A percentile compares a stretch with the other conserved stretches of the same genome.
phyloP scores from a whole-genome alignment of 2,888 invertebrate genomes.

The Drymonia ruficornis region DNA sequence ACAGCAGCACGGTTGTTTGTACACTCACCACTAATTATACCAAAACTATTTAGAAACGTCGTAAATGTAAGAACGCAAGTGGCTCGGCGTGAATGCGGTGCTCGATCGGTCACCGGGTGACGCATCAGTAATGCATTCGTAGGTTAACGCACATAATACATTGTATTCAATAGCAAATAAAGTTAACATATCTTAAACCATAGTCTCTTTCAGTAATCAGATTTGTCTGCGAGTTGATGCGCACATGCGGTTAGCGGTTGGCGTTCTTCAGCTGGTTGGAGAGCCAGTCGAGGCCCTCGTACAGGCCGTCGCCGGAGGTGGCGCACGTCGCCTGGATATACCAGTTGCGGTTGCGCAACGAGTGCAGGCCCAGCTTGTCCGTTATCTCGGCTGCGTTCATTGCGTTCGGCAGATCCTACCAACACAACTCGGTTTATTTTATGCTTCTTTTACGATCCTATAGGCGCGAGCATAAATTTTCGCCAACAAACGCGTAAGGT shows the following conservation, averaged over 20 bases:
- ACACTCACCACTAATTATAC: constrained; percentile 40
- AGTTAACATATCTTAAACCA: constrained; percentile 85
- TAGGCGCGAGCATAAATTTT: constrained; percentile 4
- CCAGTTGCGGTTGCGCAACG: constrained; percentile 99
- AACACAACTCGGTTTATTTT: constrained; percentile 32
- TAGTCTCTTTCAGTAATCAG: constrained; percentile 83
- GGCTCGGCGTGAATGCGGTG: constrained; percentile 50
- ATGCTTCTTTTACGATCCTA: constrained; percentile 13
- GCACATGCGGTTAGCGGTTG: constrained; percentile 91
- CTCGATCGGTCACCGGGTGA: constrained; percentile 72
- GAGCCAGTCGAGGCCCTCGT: constrained; percentile 99
- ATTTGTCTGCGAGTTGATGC: constrained; percentile 69
- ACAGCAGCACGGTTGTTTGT: constrained; percentile 49
- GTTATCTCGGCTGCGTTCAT: constrained; percentile 99
- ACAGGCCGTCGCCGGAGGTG: constrained; percentile 99
- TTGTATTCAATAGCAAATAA: constrained; percentile 84
- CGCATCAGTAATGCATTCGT: constrained; percentile 74
- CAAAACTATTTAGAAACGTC: constrained; percentile 38
- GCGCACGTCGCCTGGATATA: constrained; percentile 99
- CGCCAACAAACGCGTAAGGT: constrained; percentile 1
- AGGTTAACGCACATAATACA: constrained; percentile 83
- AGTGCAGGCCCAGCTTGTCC: constrained; percentile 99
- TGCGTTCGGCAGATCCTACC: constrained; percentile 99
- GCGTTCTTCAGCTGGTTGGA: constrained; percentile 99
- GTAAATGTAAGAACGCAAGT: constrained; percentile 31